Conservation (phyloP, 2,797 vertebrate species). For the Phrynocephalus guinanensis region DNA sequence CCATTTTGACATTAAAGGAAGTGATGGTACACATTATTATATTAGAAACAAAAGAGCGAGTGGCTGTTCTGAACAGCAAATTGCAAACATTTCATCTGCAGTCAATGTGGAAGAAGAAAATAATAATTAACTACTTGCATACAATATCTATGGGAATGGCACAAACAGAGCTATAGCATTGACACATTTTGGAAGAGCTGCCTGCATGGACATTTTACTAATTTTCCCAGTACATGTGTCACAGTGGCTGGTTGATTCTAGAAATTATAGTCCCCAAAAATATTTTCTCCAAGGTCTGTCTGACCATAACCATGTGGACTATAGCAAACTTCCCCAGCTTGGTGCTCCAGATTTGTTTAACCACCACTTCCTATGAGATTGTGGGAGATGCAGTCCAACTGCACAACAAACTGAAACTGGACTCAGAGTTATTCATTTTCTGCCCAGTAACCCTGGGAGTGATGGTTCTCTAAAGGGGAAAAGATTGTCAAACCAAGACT, state of each 20-base stretch:
- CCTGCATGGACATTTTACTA: no score
- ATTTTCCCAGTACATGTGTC: no score
- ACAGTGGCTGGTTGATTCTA: neutral
- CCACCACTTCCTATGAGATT: neutral
- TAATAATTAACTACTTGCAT: neutral
- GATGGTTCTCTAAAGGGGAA: neutral
- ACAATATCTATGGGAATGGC: no score
- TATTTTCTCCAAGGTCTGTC: neutral
- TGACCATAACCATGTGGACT: neutral
- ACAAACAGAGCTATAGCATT: no score
- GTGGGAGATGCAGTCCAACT: neutral
- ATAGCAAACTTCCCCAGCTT: neutral
- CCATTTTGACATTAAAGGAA: conserved; percentile 22
- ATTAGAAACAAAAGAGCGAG: neutral
- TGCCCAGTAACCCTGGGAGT: neutral
- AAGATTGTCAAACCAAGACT: neutral
- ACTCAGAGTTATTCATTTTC: neutral
- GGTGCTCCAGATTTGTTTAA: neutral
- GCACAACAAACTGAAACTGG: neutral
- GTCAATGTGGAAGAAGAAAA: no score
- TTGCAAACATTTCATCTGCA: neutral
- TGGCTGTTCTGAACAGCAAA: neutral
- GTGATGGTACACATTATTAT: neutral
- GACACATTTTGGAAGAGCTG: neutral
- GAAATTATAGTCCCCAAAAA: neutral